Evolutionary conservation across 2,888 invertebrate species (phyloP).

Genomic region (Drosophila niveifrons): DNA sequence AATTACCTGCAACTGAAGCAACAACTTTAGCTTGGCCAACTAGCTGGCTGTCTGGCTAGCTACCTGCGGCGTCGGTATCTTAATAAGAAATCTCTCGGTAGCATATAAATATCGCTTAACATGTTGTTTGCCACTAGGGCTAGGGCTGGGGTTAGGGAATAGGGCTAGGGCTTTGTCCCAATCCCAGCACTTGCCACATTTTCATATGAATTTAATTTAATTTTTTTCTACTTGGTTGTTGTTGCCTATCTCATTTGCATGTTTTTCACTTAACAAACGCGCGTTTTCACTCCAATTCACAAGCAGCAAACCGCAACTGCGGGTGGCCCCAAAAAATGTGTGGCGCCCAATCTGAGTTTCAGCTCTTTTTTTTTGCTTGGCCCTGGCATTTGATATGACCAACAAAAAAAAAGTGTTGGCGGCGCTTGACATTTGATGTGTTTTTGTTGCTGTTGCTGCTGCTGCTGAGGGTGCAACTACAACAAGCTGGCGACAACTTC

Average conservation of each 20-base stretch:
- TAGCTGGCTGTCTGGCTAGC: slow-evolving; percentile 7
- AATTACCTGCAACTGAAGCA: slow-evolving; percentile 51
- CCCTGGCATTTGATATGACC: slow-evolving; percentile 42
- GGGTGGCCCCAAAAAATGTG: slow-evolving; percentile 39
- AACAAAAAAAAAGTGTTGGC: slow-evolving; percentile 23
- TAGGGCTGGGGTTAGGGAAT: background rate
- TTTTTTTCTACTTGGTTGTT: slow-evolving; percentile 27
- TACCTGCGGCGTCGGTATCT: slow-evolving; percentile 66
- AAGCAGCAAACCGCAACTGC: slow-evolving; percentile 46
- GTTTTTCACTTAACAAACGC: slow-evolving; percentile 62
- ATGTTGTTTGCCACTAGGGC: slow-evolving; percentile 48
- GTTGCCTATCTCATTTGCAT: slow-evolving; percentile 60
- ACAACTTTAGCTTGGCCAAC: background rate
- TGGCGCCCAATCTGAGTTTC: slow-evolving; percentile 31
- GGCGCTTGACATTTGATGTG: slow-evolving; percentile 47
- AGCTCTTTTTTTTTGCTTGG: slow-evolving; percentile 8
- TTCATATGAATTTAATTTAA: slow-evolving; percentile 76
- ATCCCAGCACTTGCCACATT: slow-evolving; percentile 67
- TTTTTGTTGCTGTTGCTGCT: slow-evolving; percentile 10
- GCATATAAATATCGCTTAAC: slow-evolving; percentile 80
- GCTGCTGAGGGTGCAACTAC: slow-evolving; percentile 50
- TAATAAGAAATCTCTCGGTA: slow-evolving; percentile 72
- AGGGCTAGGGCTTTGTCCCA: slow-evolving; percentile 19
- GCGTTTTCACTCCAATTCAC: slow-evolving; percentile 66
- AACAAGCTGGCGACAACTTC: slow-evolving; percentile 29